Evolutionary conservation across 2,113 vertebrate species (phyloP), one percentile per base, ranked within the genome.

Genomic region (Burhinus oedicnemus): DNA sequence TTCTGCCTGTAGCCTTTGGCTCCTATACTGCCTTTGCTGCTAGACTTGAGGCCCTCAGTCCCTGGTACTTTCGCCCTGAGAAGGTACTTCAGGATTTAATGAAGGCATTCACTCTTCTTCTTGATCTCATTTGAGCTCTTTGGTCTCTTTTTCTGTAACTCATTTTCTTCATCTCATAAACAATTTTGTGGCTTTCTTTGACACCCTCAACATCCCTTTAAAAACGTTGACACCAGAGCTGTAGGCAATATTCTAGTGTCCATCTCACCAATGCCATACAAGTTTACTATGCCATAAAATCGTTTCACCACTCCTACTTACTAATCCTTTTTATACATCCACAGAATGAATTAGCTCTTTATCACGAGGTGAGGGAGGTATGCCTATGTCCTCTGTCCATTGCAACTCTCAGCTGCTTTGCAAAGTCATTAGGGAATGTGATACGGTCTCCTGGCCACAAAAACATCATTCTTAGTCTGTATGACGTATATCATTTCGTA

Each of bases 1-100:
- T 92, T 68, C 76, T 54, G 90, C 92, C 92, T 95, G 90, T 64
- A 95, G 95, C 65, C 94, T 90, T 95, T 96, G 93, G 93, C 88
- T 97, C 92, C 71, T 32, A 3, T 7, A 70, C 92, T 66, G 76
- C 45, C 60, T 88, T 69, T 0, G 3, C 86, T 90, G 75, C 21
- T 55, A 77, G 80, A 27, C 16, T 42, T 32, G 68, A 83, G 51
- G 58, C 21, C 71, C 84, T 78, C 58, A 1, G 5, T n/a, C 54
- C 75, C 66, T 52, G 80, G 72, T 66, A 30, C 45, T 87, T 87
- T 82, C 38, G 42, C 61, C 65, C 61, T 23, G 23, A 75, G 77
- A 87, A 91, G 72, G 87, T 71, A 76, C 57, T 95, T 95, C 52
- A 72, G 72, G 14, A 30, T 89, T 87, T 95, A 84, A 85, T 89